Base-by-base conservation (phyloP, 2,797 vertebrate genomes). In the Calcarius lapponicus region DNA sequence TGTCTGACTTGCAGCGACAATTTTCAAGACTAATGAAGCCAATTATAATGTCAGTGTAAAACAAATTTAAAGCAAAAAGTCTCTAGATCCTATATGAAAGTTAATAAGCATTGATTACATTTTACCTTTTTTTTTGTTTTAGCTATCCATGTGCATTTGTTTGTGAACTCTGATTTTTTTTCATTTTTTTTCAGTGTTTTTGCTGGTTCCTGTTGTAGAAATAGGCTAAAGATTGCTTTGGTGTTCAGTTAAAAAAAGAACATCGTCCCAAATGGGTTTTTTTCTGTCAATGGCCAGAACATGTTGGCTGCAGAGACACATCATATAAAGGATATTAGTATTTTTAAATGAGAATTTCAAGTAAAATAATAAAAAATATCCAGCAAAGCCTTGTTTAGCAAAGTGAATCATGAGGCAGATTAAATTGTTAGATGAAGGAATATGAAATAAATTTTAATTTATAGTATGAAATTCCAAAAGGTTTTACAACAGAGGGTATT, bases 1-100 rank as follows among this genome's bases (percentile, higher is more conserved):
- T 95, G 95, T 96, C 95, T 97, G 94, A 91, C 96, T 97, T 97
- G 84, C 80, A 97, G 80, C 40, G 94, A 97, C 95, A 96, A 96
- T 97, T 97, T 97, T 89, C 88, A 95, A 96, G 95, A 96, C 91
- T 95, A 96, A 97, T 96, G 95, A 97, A 97, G 93, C 86, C 93
- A 95, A 97, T 97, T 96, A 96, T 56, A 92, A 92, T 50, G 89
- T 95, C 96, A 91, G 76, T 88, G 87, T 90, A 96, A 97, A 97
- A 95, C 80, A 92, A 81, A 90, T 97, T 90, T 85, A 48, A 96
- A 91, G 36, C 82, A 91, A 96, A 94, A 95, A 83, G 71, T 96
- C 92, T 96, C 60, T 96, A 91, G 87, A 92, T 93, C 71, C 91
- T 95, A 73, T 96, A 78, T 96, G 92, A 80, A 96, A 94, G 85